These are phyloP conservation scores for Lepisosteus oculatus DNA, from an alignment of 2,113 vertebrate genomes.

Conservation along the genomic window DNA sequence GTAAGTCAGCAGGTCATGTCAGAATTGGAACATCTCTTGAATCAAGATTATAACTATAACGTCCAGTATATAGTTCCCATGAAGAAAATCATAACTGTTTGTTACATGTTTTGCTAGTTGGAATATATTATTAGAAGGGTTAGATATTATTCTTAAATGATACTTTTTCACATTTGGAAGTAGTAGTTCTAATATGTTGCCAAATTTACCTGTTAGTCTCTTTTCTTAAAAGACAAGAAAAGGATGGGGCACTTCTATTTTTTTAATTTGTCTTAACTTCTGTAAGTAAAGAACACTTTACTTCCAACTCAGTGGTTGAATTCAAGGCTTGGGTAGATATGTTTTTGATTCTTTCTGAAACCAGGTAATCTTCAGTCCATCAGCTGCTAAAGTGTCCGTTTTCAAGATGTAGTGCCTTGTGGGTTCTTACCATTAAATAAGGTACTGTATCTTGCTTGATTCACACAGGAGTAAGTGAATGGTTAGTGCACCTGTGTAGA, in stretches of 20 bases:
- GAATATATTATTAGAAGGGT: too few relatives aligned
- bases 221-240: too few relatives aligned
- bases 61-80: too few relatives aligned
- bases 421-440: constrained; percentile 22
- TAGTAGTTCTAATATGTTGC: background rate
- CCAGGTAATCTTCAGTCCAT: constrained; percentile 22
- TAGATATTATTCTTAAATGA: too few relatives aligned
- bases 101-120: too few relatives aligned
- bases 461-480: background rate
- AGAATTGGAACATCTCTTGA: too few relatives aligned
- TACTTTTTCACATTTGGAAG: too few relatives aligned
- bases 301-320: constrained; percentile 7
- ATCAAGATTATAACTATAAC: too few relatives aligned
- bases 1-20: too few relatives aligned
- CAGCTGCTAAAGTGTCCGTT: constrained; percentile 22
- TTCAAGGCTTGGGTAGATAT: constrained; percentile 10
- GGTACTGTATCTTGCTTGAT: constrained; percentile 2
- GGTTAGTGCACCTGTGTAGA: background rate
- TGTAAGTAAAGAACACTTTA: constrained; percentile 4
- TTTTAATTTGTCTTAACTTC: background rate
- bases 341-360: constrained; percentile 6
- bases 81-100: too few relatives aligned
- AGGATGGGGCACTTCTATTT: too few relatives aligned
- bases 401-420: constrained; percentile 23
- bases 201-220: background rate